phyloP scores from a whole-genome alignment of 2,113 vertebrate species.

The Girardinichthys multiradiatus region DNA sequence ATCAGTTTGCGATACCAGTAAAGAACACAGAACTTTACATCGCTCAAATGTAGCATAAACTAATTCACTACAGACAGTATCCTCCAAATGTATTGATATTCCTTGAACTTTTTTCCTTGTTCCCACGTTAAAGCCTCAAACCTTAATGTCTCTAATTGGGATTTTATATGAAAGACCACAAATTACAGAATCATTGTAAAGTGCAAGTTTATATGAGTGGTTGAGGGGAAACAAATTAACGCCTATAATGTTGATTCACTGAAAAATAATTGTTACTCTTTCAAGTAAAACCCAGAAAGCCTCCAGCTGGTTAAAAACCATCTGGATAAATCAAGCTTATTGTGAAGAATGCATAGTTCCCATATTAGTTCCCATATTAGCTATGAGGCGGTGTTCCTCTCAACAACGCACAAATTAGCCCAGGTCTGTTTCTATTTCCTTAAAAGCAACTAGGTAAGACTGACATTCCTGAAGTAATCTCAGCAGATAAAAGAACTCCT shows the following conservation, averaged over 20 bases:
- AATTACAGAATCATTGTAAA: no score
- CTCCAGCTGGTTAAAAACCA: constrained; percentile 58
- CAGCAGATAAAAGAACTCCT: constrained; percentile 39
- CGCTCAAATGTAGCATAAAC: no score
- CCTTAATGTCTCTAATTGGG: no score
- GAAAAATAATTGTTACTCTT: constrained; percentile 45
- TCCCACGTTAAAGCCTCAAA: no score
- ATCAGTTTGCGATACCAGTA: no score
- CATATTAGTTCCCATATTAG: constrained; percentile 47
- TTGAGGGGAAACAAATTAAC: constrained; percentile 4
- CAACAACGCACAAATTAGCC: constrained; percentile 25
- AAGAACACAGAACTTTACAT: no score
- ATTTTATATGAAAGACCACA: no score
- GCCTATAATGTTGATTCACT: constrained; percentile 5
- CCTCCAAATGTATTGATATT: no score
- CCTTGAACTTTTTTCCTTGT: no score
- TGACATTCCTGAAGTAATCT: constrained; percentile 42
- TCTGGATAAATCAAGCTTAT: constrained; percentile 60
- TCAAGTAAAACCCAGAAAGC: constrained; percentile 39
- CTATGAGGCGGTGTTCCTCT: constrained; percentile 16
- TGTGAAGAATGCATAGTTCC: constrained; percentile 65
- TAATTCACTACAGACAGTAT: no score
- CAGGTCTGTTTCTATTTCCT: background rate
- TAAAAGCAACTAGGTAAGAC: constrained; percentile 28
- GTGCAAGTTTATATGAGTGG: no score